These are phyloP conservation scores for Phocides pigmalion DNA, from an alignment of 1,140 invertebrate genomes.

Conservation along the genomic window DNA sequence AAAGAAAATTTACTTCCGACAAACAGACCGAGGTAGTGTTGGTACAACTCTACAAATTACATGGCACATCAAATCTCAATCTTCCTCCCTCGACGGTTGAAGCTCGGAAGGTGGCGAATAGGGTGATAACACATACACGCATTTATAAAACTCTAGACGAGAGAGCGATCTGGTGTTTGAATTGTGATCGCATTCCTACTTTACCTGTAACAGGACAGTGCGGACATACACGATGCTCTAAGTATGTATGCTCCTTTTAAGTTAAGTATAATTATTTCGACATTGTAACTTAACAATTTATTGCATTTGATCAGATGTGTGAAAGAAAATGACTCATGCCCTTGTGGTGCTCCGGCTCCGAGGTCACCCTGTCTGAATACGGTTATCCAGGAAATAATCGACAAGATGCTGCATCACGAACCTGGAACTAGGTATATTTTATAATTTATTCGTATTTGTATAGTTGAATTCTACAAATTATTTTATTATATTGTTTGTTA, in stretches of 20 bases:
- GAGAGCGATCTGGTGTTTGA: slow-evolving; percentile 46
- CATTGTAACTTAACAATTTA: neutral
- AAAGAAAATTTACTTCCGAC: neutral
- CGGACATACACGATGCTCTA: slow-evolving; percentile 59
- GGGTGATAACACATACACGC: slow-evolving; percentile 54
- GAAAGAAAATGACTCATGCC: slow-evolving; percentile 40
- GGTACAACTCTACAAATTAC: slow-evolving; percentile 10
- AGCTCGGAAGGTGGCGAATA: slow-evolving; percentile 46
- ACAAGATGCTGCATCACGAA: slow-evolving; percentile 44
- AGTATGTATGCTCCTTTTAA: slow-evolving; percentile 44
- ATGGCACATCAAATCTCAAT: slow-evolving; percentile 13
- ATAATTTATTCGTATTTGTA: neutral
- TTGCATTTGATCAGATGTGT: slow-evolving; percentile 48
- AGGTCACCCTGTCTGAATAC: slow-evolving; percentile 46
- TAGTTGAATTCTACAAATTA: neutral
- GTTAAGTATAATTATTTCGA: neutral
- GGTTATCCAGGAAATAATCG: slow-evolving; percentile 48
- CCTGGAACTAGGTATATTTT: slow-evolving; percentile 36
- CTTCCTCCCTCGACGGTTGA: slow-evolving; percentile 24
- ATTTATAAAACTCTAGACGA: slow-evolving; percentile 43
- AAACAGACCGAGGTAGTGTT: slow-evolving; percentile 1
- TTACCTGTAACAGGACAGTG: slow-evolving; percentile 57
- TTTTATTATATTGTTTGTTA: neutral
- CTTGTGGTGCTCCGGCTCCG: slow-evolving; percentile 46
- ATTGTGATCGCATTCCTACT: slow-evolving; percentile 49